Evolutionary conservation across 1,140 invertebrate genomes (phyloP).

Genomic region (Trachymyrmex septentrionalis): DNA sequence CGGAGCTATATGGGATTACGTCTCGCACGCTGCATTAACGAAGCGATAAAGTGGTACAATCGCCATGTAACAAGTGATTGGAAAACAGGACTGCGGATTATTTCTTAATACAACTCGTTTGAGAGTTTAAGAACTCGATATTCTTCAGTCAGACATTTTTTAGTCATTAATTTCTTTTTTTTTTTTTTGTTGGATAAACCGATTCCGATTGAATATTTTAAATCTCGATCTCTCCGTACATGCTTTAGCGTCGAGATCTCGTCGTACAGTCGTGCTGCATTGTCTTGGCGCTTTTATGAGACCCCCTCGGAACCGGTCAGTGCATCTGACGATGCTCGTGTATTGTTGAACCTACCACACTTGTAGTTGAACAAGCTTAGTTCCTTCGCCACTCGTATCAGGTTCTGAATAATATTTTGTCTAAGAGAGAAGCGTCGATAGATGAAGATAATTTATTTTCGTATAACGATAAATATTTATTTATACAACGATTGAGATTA

Average conservation of each 20-base stretch:
- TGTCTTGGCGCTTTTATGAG: neutral
- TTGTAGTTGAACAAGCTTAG: neutral
- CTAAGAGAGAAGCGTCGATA: neutral
- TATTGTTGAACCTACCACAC: slow-evolving; percentile 3
- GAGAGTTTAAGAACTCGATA: neutral
- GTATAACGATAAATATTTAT: neutral
- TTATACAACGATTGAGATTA: neutral
- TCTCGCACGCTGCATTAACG: slow-evolving; percentile 3
- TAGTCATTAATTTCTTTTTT: neutral
- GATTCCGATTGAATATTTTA: neutral
- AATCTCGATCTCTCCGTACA: neutral
- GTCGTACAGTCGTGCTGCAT: neutral
- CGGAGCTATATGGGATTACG: neutral
- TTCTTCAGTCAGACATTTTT: neutral
- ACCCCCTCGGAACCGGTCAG: slow-evolving; percentile 55
- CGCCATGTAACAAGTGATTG: neutral
- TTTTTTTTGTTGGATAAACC: neutral
- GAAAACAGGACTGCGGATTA: neutral
- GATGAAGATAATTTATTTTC: neutral
- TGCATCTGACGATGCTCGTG: neutral
- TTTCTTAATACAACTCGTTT: neutral
- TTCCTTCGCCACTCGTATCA: neutral
- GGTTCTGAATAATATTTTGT: slow-evolving; percentile 7
- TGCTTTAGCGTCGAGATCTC: slow-evolving; percentile 1
- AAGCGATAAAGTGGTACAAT: neutral